Base-by-base conservation (phyloP, 1,140 invertebrate genomes). In the Hycleus phaleratus region DNA sequence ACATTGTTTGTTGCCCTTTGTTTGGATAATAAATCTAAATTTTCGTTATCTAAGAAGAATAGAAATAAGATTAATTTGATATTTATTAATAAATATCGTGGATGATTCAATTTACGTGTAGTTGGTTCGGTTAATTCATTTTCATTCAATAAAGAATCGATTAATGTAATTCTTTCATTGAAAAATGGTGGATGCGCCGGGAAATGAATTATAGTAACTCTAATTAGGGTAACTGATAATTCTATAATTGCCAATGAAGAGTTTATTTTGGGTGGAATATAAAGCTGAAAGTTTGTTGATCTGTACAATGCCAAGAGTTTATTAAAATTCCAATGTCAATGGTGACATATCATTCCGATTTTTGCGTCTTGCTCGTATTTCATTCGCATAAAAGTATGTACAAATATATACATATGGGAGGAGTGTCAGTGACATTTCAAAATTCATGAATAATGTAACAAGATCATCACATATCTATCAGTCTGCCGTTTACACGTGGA, bases 371-470 rank as follows among this genome's bases (percentile, higher is more conserved):
- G 18, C 18, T 18, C 1, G 18, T 26, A 53, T 12, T 46, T 42
- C 18, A 40, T 45, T 18, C 18, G 18, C 1, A 18, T 18, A 18
- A 18, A 18, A 18, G 18, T 42, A 53, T 45, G 42, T 53, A 32
- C 7, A 4, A 7, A 7, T 7, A 32, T 1, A 32, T 7, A 32
- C 32, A 32, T 32, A 32, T 32, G 4, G 7, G 7, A 32, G 18
- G 18, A 18, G 18, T 18, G 32, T 32, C 32, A 32, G 4, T 32
- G 32, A 32, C 32, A 32, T 32, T 7, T 52, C 51, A 38, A 7
- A 46, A 53, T 53, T 45, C 51, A 53, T 53, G 51, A 53, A 53
- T 53, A 53, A 53, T 53, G 51, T 45, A 53, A 44, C 46, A 53
- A 53, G 46, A 53, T 53, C 51, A 53, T 46, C 49, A 32, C 32